Evolutionary conservation across 2,888 invertebrate species (phyloP), one percentile per base, ranked within the genome.

Genomic region (Anthrax anthrax): DNA sequence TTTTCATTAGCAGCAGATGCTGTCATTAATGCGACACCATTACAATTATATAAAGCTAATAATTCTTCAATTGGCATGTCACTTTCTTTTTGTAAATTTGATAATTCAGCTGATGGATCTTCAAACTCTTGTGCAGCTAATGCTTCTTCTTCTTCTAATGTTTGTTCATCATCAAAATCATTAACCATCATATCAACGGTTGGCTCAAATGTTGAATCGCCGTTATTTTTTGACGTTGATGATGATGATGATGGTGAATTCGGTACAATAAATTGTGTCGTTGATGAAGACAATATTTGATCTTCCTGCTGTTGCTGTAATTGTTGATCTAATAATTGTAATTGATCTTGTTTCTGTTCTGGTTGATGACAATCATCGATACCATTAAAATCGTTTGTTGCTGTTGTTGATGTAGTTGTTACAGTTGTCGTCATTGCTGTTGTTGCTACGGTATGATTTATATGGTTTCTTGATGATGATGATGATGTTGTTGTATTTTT

Each of bases 91-190:
- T 91, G 86, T 52, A 95, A 72, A 63, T 85, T 88, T 57, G 84
- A 84, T 42, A 95, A 75, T 70, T 95, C 95, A 59, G 86, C 86
- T 59, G 83, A 80, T 42, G 87, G 82, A 68, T 92, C 91, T 57
- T 83, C 81, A 42, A 76, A 72, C 70, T 88, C 88, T 52, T 84
- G 81, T 57, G 87, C 87, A 56, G 90, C 91, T 64, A 94, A 70
- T 43, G 90, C 91, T 75, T 96, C 96, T 74, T 96, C 95, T 72
- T 96, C 95, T 66, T 94, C 95, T 64, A 96, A 67, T 51, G 95
- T 96, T 65, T 88, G 79, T 66, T 96, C 96, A 73, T 96, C 95
- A 69, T 96, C 96, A 71, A 89, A 94, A 70, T 95, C 95, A 78
- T 95, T 88, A 53, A 94, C 85, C 77, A 95, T 83, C 91, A 95